phyloP scores from a whole-genome alignment of 2,797 vertebrate species.

The Danio aesculapii region DNA sequence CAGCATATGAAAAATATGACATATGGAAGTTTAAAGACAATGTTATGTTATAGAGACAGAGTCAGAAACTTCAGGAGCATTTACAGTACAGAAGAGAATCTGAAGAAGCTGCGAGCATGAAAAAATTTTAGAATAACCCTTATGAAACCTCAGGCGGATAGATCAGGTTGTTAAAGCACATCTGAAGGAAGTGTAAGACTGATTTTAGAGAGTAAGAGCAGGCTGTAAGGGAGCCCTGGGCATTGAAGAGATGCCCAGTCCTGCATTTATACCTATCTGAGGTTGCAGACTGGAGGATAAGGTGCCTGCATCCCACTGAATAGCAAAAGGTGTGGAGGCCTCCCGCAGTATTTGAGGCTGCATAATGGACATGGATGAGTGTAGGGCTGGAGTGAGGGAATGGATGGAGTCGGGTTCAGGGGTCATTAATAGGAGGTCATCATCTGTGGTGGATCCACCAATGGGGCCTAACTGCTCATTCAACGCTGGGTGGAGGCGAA shows the following conservation, averaged over 20 bases:
- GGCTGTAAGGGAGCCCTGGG: neutral
- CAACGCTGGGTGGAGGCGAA: constrained; percentile 51
- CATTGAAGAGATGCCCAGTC: constrained; percentile 10
- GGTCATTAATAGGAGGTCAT: constrained; percentile 71
- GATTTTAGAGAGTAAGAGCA: constrained; percentile 20
- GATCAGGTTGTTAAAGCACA: constrained; percentile 12
- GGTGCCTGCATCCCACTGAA: constrained; percentile 54
- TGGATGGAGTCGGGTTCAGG: constrained; percentile 52
- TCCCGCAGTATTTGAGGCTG: constrained; percentile 55
- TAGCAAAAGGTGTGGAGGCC: constrained; percentile 24
- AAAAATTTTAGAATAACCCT: neutral
- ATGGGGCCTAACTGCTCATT: constrained; percentile 57
- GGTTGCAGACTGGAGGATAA: neutral
- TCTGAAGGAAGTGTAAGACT: neutral
- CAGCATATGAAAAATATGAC: too few species aligned
- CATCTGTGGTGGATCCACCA: constrained; percentile 49
- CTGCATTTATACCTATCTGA: constrained; percentile 50
- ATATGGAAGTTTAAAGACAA: neutral
- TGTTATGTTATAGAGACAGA: neutral
- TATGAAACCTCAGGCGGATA: constrained; percentile 7
- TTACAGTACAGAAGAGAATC: neutral
- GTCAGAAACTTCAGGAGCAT: neutral
- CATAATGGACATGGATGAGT: constrained; percentile 18
- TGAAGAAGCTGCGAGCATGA: neutral
- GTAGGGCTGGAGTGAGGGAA: constrained; percentile 38